Evolutionary conservation across 2,797 vertebrate genomes (phyloP).

Genomic region (Pygocentrus nattereri): DNA sequence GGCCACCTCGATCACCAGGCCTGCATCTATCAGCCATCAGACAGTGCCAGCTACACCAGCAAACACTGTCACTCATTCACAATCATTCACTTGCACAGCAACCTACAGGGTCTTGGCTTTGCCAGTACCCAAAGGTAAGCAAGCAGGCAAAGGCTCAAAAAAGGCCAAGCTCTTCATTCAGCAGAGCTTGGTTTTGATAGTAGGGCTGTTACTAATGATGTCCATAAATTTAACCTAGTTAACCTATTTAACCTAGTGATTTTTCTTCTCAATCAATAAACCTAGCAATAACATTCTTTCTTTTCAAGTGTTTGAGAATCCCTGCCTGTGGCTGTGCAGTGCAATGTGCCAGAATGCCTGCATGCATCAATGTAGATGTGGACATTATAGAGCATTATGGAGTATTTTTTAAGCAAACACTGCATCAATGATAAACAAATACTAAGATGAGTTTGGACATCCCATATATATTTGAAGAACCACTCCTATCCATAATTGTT

Average conservation of each 20-base stretch:
- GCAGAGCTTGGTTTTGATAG: not conserved
- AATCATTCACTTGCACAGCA: slow-evolving; percentile 10
- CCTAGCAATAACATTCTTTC: no score
- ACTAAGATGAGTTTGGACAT: no score
- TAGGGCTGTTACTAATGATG: not conserved
- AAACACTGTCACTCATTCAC: slow-evolving; percentile 12
- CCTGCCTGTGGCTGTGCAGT: no score
- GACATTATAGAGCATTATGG: no score
- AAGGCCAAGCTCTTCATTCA: not conserved
- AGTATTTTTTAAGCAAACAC: no score
- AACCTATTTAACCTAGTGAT: not conserved
- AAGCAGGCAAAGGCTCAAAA: not conserved
- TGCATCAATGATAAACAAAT: no score
- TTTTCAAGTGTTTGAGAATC: no score
- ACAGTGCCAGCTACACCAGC: not conserved
- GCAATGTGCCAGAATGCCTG: no score
- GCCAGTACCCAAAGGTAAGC: not conserved
- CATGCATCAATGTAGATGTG: no score
- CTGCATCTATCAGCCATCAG: not conserved
- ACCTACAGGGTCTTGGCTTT: not conserved
- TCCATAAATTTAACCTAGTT: not conserved
- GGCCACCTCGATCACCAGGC: slow-evolving; percentile 14
- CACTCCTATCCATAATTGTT: not conserved
- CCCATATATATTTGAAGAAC: not conserved
- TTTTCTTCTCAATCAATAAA: not conserved